Evolutionary conservation across 2,888 invertebrate species (phyloP).

Genomic region (Xanthia icteritia): DNA sequence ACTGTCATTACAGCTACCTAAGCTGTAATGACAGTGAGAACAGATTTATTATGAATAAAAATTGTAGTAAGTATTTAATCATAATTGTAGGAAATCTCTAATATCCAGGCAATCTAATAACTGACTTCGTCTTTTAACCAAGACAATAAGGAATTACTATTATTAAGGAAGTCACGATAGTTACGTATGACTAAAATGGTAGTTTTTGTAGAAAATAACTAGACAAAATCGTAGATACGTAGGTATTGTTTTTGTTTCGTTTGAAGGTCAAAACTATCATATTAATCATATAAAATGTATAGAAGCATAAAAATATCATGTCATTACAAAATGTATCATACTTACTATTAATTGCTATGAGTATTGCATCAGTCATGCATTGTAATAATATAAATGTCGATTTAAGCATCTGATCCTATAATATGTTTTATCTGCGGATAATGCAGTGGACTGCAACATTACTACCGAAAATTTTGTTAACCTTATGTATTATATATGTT

Average conservation of each 20-base stretch:
- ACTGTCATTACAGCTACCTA: no score
- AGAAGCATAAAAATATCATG: background rate
- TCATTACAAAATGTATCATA: background rate
- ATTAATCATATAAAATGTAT: background rate
- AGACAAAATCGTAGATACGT: background rate
- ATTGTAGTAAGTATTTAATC: background rate
- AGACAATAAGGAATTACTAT: background rate
- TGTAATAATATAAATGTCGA: background rate
- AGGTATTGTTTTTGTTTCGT: background rate
- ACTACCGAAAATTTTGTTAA: no score
- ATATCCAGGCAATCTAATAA: background rate
- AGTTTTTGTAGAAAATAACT: background rate
- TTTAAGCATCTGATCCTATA: no score
- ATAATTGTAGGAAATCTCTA: background rate
- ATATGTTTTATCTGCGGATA: no score
- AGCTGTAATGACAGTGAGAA: no score
- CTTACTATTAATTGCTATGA: conserved; percentile 5
- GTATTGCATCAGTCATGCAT: background rate
- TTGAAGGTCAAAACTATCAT: conserved; percentile 18
- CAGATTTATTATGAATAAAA: background rate
- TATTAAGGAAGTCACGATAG: background rate
- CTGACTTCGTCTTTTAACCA: conserved; percentile 10
- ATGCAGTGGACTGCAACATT: no score
- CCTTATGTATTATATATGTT: no score
- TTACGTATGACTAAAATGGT: background rate